Evolutionary conservation across 1,140 invertebrate species (phyloP).

Genomic region (Sycophaga agraensis): DNA sequence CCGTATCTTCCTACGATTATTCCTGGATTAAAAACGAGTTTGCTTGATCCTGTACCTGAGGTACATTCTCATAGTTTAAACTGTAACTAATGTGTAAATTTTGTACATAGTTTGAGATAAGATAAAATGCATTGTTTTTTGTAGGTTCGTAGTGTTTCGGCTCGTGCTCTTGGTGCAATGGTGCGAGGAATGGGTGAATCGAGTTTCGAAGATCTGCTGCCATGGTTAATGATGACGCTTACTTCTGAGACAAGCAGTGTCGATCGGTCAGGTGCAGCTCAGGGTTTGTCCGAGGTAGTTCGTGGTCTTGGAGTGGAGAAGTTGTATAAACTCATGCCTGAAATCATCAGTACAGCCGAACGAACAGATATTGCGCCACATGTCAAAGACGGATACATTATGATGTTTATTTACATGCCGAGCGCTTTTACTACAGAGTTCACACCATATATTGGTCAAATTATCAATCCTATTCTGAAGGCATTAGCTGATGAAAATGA

Average conservation of each 20-base stretch:
- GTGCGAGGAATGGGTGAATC: constrained; percentile 94
- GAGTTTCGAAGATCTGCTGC: constrained; percentile 91
- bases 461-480: constrained; percentile 96
- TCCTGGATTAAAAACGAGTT: constrained; percentile 92
- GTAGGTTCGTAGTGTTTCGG: constrained; percentile 79
- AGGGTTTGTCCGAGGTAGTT: constrained; percentile 92
- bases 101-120: background rate
- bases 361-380: constrained; percentile 93
- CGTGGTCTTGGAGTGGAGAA: constrained; percentile 94
- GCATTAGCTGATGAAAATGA: constrained; percentile 99
- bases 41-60: constrained; percentile 97
- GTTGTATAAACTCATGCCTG: constrained; percentile 95
- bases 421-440: constrained; percentile 94
- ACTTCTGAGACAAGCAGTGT: constrained; percentile 94
- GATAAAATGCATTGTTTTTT: background rate
- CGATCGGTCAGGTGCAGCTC: constrained; percentile 96
- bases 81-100: background rate
- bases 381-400: constrained; percentile 99
- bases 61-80: constrained; percentile 43
- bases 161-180: constrained; percentile 95
- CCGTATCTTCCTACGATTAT: constrained; percentile 97
- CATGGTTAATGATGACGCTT: constrained; percentile 98
- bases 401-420: constrained; percentile 99
- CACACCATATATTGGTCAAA: constrained; percentile 93
- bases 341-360: constrained; percentile 95